Evolutionary conservation across 35 echinoderm and acorn worm genomes (phyloP).

Genomic region (Heliocidaris tuberculata): DNA sequence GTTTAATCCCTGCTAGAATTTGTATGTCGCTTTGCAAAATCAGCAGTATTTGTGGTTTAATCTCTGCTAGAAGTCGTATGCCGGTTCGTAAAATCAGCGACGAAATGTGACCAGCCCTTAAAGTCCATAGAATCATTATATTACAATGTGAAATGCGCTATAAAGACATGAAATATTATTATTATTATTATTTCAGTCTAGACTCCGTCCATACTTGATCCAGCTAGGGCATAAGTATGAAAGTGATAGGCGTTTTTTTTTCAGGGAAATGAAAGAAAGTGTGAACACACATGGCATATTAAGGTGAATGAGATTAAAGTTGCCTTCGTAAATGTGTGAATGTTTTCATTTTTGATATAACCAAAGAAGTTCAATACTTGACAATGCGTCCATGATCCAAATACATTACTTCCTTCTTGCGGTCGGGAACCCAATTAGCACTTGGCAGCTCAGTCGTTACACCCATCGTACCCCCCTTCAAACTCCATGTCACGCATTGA

Average conservation of each 20-base stretch:
- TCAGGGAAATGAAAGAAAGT: neutral
- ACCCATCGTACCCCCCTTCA: neutral
- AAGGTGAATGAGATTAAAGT: neutral
- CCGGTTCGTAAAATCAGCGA: too few species aligned
- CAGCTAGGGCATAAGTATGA: neutral
- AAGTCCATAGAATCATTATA: too few species aligned
- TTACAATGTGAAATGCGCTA: too few species aligned
- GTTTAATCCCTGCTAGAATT: too few species aligned
- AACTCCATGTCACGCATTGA: neutral
- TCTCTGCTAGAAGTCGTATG: too few species aligned
- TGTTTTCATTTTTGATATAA: neutral
- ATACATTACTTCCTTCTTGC: neutral
- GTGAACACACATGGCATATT: neutral
- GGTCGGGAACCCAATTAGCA: neutral
- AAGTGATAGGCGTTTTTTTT: neutral
- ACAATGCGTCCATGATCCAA: neutral
- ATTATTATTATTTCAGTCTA: neutral
- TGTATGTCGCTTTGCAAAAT: too few species aligned
- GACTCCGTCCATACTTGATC: neutral
- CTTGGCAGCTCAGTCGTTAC: constrained; percentile 14
- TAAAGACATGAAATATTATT: too few species aligned
- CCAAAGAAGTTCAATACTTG: neutral
- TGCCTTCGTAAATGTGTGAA: neutral
- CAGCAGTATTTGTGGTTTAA: too few species aligned
- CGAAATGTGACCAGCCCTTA: too few species aligned